A percentile compares a stretch with the other conserved stretches of the same genome.
phyloP scores from a whole-genome alignment of 2,888 invertebrate species.

The Suillia variegata region DNA sequence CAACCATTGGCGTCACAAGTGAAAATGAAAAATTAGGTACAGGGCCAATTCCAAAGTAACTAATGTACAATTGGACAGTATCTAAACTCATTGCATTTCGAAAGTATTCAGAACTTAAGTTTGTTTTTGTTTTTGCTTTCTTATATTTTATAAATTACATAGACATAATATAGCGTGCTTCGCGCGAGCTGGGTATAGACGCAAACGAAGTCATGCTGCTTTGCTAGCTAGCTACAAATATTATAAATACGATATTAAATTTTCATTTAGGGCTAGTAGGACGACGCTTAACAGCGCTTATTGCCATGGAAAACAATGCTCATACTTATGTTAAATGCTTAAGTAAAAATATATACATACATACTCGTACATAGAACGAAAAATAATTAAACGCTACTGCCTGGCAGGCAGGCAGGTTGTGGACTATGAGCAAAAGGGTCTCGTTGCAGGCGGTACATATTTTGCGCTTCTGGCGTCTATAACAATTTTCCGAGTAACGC shows the following conservation, averaged over 20 bases:
- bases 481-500: too few relatives aligned
- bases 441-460: neutral
- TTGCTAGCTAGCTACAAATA: slow-evolving; percentile 32
- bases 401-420: slow-evolving; percentile 1
- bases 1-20: slow-evolving; percentile 36
- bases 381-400: neutral
- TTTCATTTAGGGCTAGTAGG: slow-evolving; percentile 18
- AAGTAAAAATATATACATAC: neutral
- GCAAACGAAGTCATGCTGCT: slow-evolving; percentile 41
- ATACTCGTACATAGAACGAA: neutral
- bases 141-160: slow-evolving; percentile 28
- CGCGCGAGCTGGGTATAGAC: neutral
- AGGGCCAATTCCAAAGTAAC: neutral
- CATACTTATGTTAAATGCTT: neutral
- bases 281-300: slow-evolving; percentile 18
- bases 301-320: slow-evolving; percentile 27
- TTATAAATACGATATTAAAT: slow-evolving; percentile 30
- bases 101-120: slow-evolving; percentile 24
- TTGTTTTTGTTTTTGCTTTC: too few relatives aligned
- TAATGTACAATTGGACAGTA: slow-evolving; percentile 5
- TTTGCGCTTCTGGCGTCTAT: slow-evolving; percentile 5
- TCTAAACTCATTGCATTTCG: slow-evolving; percentile 21
- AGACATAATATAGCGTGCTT: slow-evolving; percentile 37
- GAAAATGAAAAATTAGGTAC: slow-evolving; percentile 43
- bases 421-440: neutral